Conservation (phyloP, 2,113 vertebrate species). For the Silurus glanis region DNA sequence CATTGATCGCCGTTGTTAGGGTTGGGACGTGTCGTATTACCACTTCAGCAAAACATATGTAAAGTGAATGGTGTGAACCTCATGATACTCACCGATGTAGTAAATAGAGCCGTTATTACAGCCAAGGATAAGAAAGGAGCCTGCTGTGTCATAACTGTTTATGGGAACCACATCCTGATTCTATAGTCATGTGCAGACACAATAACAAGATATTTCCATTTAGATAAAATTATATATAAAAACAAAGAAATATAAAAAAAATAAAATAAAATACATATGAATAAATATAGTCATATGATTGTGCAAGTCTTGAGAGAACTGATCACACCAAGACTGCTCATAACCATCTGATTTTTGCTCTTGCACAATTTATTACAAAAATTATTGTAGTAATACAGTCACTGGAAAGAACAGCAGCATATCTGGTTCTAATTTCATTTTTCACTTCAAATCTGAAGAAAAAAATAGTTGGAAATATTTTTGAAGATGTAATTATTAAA, state of each 20-base stretch:
- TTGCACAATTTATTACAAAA: no score
- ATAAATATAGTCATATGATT: neutral
- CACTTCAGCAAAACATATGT: neutral
- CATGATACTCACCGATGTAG: slow-evolving; percentile 79
- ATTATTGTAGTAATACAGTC: neutral
- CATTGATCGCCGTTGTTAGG: neutral
- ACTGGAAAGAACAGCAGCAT: neutral
- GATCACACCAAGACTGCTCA: no score
- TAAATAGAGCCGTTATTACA: slow-evolving; percentile 93
- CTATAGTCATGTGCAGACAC: slow-evolving; percentile 57
- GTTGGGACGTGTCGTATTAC: neutral
- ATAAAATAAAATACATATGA: neutral
- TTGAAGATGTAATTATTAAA: neutral
- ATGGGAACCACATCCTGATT: slow-evolving; percentile 92
- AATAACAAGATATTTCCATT: neutral
- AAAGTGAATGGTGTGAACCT: neutral
- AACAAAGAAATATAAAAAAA: neutral
- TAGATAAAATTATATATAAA: neutral
- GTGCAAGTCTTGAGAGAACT: no score
- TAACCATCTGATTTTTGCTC: no score
- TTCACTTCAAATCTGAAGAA: neutral
- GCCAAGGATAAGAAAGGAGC: slow-evolving; percentile 88
- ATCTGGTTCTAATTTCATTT: neutral
- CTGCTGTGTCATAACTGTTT: slow-evolving; percentile 88
- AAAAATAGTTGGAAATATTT: neutral